These are phyloP conservation scores for Polietes domitor DNA, from an alignment of 2,888 invertebrate species.

Conservation along the genomic window DNA sequence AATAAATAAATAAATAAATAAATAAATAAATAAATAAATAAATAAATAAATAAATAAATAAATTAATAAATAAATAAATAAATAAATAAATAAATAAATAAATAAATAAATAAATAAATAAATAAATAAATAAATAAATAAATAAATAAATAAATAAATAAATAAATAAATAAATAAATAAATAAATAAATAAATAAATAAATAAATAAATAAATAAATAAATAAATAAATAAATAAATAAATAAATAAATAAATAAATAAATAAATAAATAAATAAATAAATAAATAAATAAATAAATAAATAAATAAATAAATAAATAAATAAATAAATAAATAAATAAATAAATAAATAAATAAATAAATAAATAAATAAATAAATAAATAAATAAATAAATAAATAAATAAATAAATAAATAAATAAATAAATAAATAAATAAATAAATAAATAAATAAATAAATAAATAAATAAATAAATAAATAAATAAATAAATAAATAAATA, in stretches of 20 bases:
- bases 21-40: not conserved
- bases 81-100: not conserved
- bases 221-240: not conserved
- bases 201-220: not conserved
- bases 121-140: not conserved
- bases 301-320: not conserved
- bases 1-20: not conserved
- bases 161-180: not conserved
- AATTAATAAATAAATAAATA: not conserved
- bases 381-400: not conserved
- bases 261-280: not conserved
- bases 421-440: not conserved
- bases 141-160: not conserved
- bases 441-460: not conserved
- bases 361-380: not conserved
- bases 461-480: not conserved
- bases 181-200: not conserved
- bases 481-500: not conserved
- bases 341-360: not conserved
- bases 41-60: not conserved
- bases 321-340: not conserved
- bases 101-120: not conserved
- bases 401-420: not conserved
- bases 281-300: not conserved
- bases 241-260: not conserved